Percentiles rank a stretch among this genome's conserved stretches.
These are phyloP conservation scores for Choristoneura fumiferana DNA, from an alignment of 1,140 invertebrate genomes.

Conservation along the genomic window DNA sequence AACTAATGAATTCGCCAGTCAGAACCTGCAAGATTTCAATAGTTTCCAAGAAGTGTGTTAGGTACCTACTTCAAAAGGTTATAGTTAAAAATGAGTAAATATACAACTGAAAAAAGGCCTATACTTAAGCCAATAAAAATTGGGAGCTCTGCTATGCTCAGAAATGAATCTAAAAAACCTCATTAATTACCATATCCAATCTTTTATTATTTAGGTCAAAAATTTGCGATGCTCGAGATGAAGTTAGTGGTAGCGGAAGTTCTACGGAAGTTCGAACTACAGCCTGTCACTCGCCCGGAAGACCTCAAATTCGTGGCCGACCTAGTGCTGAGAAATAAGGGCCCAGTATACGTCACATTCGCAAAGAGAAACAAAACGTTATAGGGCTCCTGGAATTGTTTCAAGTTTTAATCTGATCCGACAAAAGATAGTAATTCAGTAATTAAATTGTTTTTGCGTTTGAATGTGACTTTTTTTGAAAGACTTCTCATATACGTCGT, in stretches of 20 bases:
- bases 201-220: slow-evolving; percentile 48
- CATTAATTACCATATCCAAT: no score
- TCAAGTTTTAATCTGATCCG: no score
- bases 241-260: slow-evolving; percentile 46
- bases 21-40: no score
- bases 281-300: slow-evolving; percentile 45
- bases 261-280: slow-evolving; percentile 41
- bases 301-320: slow-evolving; percentile 47
- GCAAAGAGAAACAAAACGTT: slow-evolving; percentile 17
- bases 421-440: no score
- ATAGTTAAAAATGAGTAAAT: no score
- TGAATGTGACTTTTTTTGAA: background rate
- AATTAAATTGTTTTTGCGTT: background rate
- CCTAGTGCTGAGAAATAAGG: slow-evolving; percentile 41
- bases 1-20: no score
- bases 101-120: no score
- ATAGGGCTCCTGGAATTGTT: background rate
- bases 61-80: no score
- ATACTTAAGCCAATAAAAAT: no score
- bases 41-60: no score
- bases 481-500: background rate
- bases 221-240: slow-evolving; percentile 60
- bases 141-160: no score
- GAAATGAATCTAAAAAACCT: no score
- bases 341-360: slow-evolving; percentile 51